Conservation (phyloP, 2,888 invertebrate species). For the Nymphalis polychloros region DNA sequence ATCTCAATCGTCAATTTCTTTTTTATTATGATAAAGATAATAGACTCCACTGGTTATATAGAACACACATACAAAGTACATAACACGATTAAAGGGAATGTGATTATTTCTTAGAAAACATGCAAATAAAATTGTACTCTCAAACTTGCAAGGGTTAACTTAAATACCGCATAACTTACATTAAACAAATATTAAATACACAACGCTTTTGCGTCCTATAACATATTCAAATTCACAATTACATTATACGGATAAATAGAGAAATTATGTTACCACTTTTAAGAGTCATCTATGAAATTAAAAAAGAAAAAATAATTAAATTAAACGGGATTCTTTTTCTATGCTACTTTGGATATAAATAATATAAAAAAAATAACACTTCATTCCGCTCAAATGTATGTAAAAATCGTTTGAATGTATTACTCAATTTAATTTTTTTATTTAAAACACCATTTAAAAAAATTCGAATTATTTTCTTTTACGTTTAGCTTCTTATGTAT, state of each 20-base stretch:
- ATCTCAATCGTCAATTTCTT: too few species aligned
- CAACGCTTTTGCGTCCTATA: conserved; percentile 19
- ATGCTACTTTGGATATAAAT: conserved; percentile 25
- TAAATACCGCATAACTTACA: conserved; percentile 67
- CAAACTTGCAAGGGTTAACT: conserved; percentile 13
- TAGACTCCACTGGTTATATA: neutral
- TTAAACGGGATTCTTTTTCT: conserved; percentile 17
- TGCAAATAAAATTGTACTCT: conserved; percentile 22
- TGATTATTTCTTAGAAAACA: conserved; percentile 9
- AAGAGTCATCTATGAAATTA: conserved; percentile 50
- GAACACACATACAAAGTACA: conserved; percentile 7
- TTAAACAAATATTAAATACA: conserved; percentile 58
- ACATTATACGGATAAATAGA: conserved; percentile 54
- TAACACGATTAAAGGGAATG: conserved; percentile 10
- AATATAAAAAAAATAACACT: conserved; percentile 21
- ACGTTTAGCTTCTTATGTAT: too few species aligned
- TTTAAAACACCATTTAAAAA: too few species aligned
- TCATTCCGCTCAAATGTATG: conserved; percentile 5
- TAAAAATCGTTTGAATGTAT: neutral
- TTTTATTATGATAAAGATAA: neutral
- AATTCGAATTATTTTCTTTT: too few species aligned
- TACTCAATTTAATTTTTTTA: too few species aligned
- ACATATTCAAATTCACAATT: conserved; percentile 17
- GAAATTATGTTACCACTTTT: conserved; percentile 80
- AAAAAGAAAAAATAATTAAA: conserved; percentile 19